Conservation (phyloP, 2,888 invertebrate species). For the Neoaliturus tenellus region DNA sequence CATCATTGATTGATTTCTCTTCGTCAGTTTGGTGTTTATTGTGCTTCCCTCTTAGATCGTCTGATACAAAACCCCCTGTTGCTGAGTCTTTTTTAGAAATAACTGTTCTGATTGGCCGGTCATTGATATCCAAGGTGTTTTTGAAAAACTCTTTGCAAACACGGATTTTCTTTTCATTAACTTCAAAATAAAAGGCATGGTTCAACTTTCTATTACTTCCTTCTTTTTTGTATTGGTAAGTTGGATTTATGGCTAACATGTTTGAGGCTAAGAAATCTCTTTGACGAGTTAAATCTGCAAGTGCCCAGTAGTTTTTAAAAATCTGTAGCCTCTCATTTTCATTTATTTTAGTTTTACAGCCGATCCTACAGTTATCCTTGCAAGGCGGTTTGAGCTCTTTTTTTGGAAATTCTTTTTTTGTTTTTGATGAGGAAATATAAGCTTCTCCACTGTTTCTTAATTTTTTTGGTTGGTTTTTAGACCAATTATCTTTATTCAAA, state of each 20-base stretch:
- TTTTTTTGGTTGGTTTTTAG: not conserved
- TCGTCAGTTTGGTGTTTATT: constrained; percentile 48
- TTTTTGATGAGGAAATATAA: constrained; percentile 19
- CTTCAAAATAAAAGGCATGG: constrained; percentile 43
- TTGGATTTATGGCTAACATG: not conserved
- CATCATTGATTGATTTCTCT: constrained; percentile 43
- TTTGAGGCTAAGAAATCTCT: constrained; percentile 1
- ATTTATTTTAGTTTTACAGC: constrained; percentile 14
- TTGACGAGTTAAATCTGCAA: constrained; percentile 26
- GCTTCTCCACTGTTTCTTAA: constrained; percentile 17
- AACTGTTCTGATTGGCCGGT: constrained; percentile 33
- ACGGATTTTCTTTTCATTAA: not conserved
- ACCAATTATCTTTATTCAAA: not conserved
- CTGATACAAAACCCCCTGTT: constrained; percentile 4
- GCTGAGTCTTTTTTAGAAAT: not conserved
- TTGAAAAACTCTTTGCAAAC: constrained; percentile 38
- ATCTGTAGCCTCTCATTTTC: constrained; percentile 8
- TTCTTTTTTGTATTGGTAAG: constrained; percentile 20
- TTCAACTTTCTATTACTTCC: constrained; percentile 33
- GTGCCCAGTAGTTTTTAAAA: constrained; percentile 8
- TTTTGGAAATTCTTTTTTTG: constrained; percentile 24
- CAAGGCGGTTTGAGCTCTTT: constrained; percentile 21
- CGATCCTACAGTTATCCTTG: constrained; percentile 20
- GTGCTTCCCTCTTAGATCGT: constrained; percentile 32
- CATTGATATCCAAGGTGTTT: constrained; percentile 18